Conservation (phyloP, 1,140 invertebrate genomes). For the Acromyrmex charruanus region DNA sequence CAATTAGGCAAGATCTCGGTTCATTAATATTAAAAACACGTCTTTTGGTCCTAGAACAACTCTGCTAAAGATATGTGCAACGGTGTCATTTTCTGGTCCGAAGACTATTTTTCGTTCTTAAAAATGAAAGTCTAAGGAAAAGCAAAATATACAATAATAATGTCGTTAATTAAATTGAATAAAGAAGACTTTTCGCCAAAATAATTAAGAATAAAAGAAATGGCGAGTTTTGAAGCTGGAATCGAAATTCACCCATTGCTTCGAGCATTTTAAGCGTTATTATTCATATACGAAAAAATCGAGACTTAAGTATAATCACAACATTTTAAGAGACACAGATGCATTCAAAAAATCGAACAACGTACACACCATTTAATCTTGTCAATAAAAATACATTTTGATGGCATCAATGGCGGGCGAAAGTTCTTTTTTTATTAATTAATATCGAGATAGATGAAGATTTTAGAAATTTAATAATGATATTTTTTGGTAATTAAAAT, state of each 20-base stretch:
- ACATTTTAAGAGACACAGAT: conserved; percentile 34
- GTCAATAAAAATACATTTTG: conserved; percentile 8
- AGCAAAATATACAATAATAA: conserved; percentile 7
- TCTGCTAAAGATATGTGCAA: conserved; percentile 61
- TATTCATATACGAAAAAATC: conserved; percentile 41
- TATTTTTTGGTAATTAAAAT: background rate
- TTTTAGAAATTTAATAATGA: background rate
- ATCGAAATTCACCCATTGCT: conserved; percentile 1
- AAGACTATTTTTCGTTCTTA: background rate
- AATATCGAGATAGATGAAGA: conserved; percentile 1
- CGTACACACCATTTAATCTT: background rate
- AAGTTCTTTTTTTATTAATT: background rate
- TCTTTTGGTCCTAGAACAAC: conserved; percentile 62
- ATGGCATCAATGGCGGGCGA: conserved; percentile 1
- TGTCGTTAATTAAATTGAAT: conserved; percentile 16
- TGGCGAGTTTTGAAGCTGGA: background rate
- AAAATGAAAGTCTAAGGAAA: background rate
- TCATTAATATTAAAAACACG: conserved; percentile 37
- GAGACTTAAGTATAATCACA: conserved; percentile 52
- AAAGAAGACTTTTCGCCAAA: background rate
- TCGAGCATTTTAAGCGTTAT: background rate
- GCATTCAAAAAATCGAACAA: conserved; percentile 10
- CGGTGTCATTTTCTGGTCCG: background rate
- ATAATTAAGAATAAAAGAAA: conserved; percentile 9
- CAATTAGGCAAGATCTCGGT: conserved; percentile 8